phyloP scores from a whole-genome alignment of 2,797 vertebrate species.

The Limosa lapponica region DNA sequence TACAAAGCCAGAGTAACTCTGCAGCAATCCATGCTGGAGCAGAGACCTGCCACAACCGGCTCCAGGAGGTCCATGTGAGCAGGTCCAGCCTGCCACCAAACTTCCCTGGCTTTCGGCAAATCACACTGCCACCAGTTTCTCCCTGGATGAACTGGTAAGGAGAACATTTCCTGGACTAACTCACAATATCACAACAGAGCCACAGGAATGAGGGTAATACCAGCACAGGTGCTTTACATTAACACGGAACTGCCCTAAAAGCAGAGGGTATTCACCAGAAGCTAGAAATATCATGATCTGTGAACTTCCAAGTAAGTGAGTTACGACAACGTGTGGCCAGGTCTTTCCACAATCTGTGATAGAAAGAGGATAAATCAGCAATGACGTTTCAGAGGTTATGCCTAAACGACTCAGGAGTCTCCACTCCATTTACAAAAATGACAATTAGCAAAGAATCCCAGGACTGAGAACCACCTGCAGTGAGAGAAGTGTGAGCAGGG shows the following conservation, averaged over 20 bases:
- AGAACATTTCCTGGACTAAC: not conserved
- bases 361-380: not conserved
- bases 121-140: not conserved
- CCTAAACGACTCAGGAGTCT: accelerated
- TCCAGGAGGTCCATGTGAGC: not conserved
- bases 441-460: not conserved
- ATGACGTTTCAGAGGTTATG: not conserved
- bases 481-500: accelerated
- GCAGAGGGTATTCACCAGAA: not conserved
- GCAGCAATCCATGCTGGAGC: not conserved
- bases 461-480: not conserved
- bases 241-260: not conserved
- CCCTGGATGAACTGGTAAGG: accelerated
- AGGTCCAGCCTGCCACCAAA: not conserved
- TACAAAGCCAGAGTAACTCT: not conserved
- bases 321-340: not conserved
- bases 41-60: not conserved
- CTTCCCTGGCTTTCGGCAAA: not conserved
- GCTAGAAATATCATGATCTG: not conserved
- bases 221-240: not conserved
- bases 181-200: not conserved
- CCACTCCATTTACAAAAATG: not conserved
- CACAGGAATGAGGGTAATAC: not conserved
- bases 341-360: not conserved
- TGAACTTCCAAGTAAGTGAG: not conserved